phyloP scores from a whole-genome alignment of 1,140 invertebrate species.

The Forficula auricularia region DNA sequence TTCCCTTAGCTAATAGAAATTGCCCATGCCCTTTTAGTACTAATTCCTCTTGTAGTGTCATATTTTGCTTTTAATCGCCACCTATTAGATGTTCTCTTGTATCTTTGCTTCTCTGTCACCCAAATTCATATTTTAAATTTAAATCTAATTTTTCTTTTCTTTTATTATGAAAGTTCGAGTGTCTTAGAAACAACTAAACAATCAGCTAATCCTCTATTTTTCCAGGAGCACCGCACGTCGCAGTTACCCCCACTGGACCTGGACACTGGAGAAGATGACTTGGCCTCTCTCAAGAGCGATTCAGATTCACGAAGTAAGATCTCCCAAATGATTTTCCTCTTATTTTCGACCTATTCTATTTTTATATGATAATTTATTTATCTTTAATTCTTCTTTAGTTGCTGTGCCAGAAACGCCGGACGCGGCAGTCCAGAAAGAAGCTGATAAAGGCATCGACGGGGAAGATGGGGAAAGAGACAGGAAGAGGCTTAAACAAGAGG shows the following conservation, averaged over 20 bases:
- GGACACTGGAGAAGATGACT: conserved; percentile 62
- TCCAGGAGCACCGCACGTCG: conserved; percentile 67
- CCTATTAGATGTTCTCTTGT: not conserved
- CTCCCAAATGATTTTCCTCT: conserved; percentile 42
- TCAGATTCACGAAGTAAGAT: conserved; percentile 29
- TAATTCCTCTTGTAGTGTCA: no score
- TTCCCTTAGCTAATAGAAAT: no score
- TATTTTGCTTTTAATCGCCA: no score
- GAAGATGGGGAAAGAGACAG: conserved; percentile 8
- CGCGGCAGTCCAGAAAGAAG: conserved; percentile 7
- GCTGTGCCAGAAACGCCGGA: not conserved
- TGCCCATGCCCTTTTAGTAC: no score
- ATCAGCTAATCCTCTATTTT: conserved; percentile 12
- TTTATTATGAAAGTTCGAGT: not conserved
- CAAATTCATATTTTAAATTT: no score
- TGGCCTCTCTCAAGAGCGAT: conserved; percentile 60
- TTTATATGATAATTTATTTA: no score
- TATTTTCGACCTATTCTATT: no score
- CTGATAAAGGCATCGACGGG: conserved; percentile 7
- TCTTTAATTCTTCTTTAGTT: no score
- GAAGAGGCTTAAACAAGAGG: conserved; percentile 7
- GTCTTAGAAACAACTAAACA: not conserved
- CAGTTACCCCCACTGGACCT: conserved; percentile 69
- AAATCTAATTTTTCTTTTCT: not conserved
- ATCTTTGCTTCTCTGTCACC: not conserved